These are phyloP conservation scores for Drosophila paulistorum DNA, from an alignment of 1,140 invertebrate species.

Conservation along the genomic window DNA sequence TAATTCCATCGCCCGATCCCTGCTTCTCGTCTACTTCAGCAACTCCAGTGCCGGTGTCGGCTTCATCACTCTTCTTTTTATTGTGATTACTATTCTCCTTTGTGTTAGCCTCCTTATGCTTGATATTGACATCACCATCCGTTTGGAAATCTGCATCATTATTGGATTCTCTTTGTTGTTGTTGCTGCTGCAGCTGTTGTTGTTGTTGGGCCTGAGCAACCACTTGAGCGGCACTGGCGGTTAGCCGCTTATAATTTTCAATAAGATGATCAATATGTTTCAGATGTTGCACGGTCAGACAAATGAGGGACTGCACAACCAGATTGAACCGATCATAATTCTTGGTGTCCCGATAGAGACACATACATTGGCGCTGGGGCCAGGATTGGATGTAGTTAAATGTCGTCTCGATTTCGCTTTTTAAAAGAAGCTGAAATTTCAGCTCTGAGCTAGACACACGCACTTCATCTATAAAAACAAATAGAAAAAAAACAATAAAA, in stretches of 20 bases:
- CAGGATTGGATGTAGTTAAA: slow-evolving; percentile 88
- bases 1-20: slow-evolving; percentile 51
- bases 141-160: slow-evolving; percentile 30
- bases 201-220: slow-evolving; percentile 62
- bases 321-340: slow-evolving; percentile 95
- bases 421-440: slow-evolving; percentile 85
- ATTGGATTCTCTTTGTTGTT: slow-evolving; percentile 45
- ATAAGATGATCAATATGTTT: slow-evolving; percentile 88
- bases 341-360: slow-evolving; percentile 94
- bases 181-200: slow-evolving; percentile 35
- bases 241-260: slow-evolving; percentile 71
- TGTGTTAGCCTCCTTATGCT: slow-evolving; percentile 41
- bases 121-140: slow-evolving; percentile 34
- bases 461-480: slow-evolving; percentile 85
- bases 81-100: slow-evolving; percentile 33
- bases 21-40: slow-evolving; percentile 38
- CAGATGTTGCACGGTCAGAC: slow-evolving; percentile 89
- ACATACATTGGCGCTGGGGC: slow-evolving; percentile 94
- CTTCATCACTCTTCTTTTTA: slow-evolving; percentile 30
- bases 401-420: slow-evolving; percentile 87
- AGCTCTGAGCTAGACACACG: slow-evolving; percentile 86
- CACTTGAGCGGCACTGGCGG: slow-evolving; percentile 67
- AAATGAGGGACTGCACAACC: slow-evolving; percentile 92
- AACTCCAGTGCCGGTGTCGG: background rate
- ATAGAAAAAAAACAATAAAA: slow-evolving; percentile 7